Percentiles rank a stretch among this genome's conserved stretches.
These are phyloP conservation scores for Lydus trimaculatus DNA, from an alignment of 2,888 invertebrate genomes.

Conservation along the genomic window DNA sequence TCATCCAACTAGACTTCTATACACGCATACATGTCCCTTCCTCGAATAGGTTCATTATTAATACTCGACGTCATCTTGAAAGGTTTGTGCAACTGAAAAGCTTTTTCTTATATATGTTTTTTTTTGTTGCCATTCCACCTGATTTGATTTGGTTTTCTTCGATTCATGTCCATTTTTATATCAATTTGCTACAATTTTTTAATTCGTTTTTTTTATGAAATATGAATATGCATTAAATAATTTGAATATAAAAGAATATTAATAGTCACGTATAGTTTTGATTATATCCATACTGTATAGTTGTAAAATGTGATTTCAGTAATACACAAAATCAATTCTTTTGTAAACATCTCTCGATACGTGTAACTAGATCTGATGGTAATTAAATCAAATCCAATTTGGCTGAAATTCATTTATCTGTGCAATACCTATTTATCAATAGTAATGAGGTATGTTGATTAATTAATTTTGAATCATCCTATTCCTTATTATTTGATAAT, in stretches of 20 bases:
- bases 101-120: slow-evolving; percentile 10
- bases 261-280: neutral
- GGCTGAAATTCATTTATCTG: neutral
- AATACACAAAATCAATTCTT: neutral
- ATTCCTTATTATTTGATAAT: too few relatives aligned
- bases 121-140: neutral
- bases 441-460: neutral
- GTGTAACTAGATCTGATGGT: neutral
- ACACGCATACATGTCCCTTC: slow-evolving; percentile 11
- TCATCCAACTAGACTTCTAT: slow-evolving; percentile 12
- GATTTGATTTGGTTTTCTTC: too few relatives aligned
- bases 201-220: too few relatives aligned
- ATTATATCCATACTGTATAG: neutral
- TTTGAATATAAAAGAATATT: neutral
- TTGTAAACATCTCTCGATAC: neutral
- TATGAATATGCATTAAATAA: too few relatives aligned
- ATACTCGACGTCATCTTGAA: slow-evolving; percentile 26
- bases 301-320: neutral
- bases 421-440: neutral
- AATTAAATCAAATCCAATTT: neutral
- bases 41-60: slow-evolving; percentile 22
- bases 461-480: too few relatives aligned
- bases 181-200: too few relatives aligned
- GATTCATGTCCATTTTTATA: too few relatives aligned
- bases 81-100: slow-evolving; percentile 10